Evolutionary conservation across 2,888 invertebrate genomes (phyloP), one percentile per base, ranked within the genome.

Genomic region (Brachyptera putata): DNA sequence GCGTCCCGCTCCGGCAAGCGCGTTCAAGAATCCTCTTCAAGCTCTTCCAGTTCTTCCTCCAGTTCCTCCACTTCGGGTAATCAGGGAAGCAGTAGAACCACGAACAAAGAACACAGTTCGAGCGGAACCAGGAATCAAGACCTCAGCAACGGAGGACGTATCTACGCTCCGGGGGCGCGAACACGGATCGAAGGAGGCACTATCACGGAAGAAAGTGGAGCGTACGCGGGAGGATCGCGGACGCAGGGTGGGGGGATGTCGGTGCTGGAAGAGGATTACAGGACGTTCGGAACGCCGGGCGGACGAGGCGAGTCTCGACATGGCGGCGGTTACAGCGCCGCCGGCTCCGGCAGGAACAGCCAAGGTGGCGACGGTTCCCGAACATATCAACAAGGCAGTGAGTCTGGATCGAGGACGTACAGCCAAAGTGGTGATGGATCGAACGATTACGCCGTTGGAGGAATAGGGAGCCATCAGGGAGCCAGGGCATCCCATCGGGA

Each of bases 41-140:
- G 37, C 49, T 60, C 56, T n/a, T n/a, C n/a, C 16, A 60, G 43
- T 46, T 63, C 64, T 25, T 50, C 41, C 41, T 61, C 56, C 36
- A 61, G 62, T 49, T 64, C 64, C 25, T 65, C 64, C n/a, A 61
- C 61, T 48, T 61, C 61, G 3, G 55, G 59, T n/a, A n/a, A n/a
- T 24, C 57, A 63, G 2, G 61, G 64, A 57, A 66, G 50, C 63
- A 68, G 26, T 25, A n/a, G n/a, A n/a, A n/a, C n/a, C n/a, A n/a
- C n/a, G n/a, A n/a, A n/a, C n/a, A n/a, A n/a, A n/a, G n/a, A n/a
- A n/a, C n/a, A n/a, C 13, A 37, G 41, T 9, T 30, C 34, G 5
- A 11, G 34, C 5, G 41, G 41, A 7, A 18, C n/a, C 16, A 16
- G 18, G 16, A 18, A 41, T 21, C 41, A 41, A 5, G 3, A 37